Evolutionary conservation across 92 coral and sea anemone species (phyloP).

Genomic region (Ricordea florida): DNA sequence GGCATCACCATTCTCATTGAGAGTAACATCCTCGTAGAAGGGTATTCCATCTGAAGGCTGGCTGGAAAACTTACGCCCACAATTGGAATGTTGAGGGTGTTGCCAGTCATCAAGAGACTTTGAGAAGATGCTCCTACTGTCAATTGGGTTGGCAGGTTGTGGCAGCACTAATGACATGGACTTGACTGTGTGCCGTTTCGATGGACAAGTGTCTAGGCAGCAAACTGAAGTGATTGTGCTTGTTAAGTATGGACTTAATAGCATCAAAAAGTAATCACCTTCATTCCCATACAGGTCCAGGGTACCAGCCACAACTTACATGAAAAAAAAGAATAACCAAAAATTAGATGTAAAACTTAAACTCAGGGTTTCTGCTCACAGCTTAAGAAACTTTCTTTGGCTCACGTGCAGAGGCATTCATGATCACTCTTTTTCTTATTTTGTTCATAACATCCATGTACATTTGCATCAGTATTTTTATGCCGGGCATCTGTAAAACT

Average conservation of each 20-base stretch:
- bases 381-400: background rate
- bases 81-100: too few relatives aligned
- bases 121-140: too few relatives aligned
- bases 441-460: too few relatives aligned
- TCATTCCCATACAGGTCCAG: constrained; percentile 9
- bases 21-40: constrained; percentile 24
- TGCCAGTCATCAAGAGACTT: too few relatives aligned
- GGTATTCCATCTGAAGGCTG: constrained; percentile 22
- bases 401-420: background rate
- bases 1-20: constrained; percentile 28
- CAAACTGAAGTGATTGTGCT: background rate
- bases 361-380: constrained; percentile 17
- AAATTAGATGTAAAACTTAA: constrained; percentile 9
- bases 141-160: background rate
- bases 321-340: constrained; percentile 16
- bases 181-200: background rate
- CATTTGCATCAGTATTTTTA: too few relatives aligned
- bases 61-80: constrained; percentile 23
- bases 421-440: too few relatives aligned
- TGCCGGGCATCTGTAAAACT: too few relatives aligned
- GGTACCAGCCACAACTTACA: constrained; percentile 21
- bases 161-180: constrained; percentile 2
- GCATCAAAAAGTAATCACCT: background rate
- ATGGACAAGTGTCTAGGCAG: background rate
- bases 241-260: background rate